Evolutionary conservation across 1,140 invertebrate species (phyloP), one percentile per base, ranked within the genome.

Genomic region (Thaumatotibia leucotreta): DNA sequence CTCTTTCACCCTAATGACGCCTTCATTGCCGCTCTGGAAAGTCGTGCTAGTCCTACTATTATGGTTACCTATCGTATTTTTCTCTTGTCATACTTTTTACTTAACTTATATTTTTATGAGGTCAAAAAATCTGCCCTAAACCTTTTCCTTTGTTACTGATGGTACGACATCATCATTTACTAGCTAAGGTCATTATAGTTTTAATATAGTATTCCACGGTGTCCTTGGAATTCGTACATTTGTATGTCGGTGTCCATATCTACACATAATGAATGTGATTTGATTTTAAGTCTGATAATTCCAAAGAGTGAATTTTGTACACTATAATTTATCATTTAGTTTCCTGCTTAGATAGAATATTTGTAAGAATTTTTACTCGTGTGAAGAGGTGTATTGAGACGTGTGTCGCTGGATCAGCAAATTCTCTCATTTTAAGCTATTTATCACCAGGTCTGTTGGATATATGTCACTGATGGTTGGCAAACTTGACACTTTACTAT

Each of bases 251-350:
- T 73, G 64, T 72, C 52, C 66, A 67, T 71, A 58, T 67, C 61
- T 66, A 61, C 11, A 64, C 64, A 52, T 20, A 39, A 9, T 71
- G 64, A 64, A 79, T 80, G 75, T 83, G 70, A 82, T 85, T 83
- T 82, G 77, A 65, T 80, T 76, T 74, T 72, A 88, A 89, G 86
- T 86, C 86, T 88, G 87, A 89, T 68, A 74, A 72, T 80, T 86
- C 87, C 87, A 89, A 89, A 89, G 87, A 88, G 69, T 82, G 66
- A 74, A 73, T 77, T 73, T 76, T 68, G 74, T 52, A 54, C 27
- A 29, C 63, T 24, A 23, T 45, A 68, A 71, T 77, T 74, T 73
- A 66, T 70, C 66, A 73, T 76, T 74, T 69, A 63, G 22, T 52
- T 58, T 49, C 54, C 45, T 49, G 39, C 23, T 58, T 58, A 58